phyloP scores from a whole-genome alignment of 2,888 invertebrate species.

The Lasioglossum marginatum region DNA sequence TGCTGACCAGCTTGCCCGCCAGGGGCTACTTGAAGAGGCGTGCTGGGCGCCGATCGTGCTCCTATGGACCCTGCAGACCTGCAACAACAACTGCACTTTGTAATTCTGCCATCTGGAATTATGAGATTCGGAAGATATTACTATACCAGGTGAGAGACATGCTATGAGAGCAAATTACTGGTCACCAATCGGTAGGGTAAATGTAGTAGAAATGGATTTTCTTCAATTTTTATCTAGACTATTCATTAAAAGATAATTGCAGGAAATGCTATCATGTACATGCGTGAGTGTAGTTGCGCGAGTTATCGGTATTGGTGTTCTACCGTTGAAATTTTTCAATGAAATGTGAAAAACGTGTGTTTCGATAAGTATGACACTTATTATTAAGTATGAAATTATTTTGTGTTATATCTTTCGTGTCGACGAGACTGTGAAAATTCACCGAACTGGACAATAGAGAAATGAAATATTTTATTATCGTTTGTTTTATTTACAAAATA shows the following conservation, averaged over 20 bases:
- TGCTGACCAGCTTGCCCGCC: constrained; percentile 76
- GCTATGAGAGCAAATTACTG: neutral
- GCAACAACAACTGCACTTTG: constrained; percentile 9
- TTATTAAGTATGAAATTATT: no score
- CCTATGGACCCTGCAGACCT: constrained; percentile 87
- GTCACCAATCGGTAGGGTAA: neutral
- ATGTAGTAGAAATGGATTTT: neutral
- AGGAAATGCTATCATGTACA: neutral
- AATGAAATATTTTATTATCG: neutral
- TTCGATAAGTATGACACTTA: neutral
- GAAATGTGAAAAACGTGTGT: no score
- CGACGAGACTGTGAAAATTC: neutral
- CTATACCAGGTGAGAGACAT: neutral
- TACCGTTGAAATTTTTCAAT: no score
- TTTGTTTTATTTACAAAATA: neutral
- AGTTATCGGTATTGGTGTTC: neutral
- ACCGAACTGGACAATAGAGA: neutral
- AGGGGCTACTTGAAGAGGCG: constrained; percentile 86
- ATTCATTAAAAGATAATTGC: neutral
- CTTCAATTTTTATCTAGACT: neutral
- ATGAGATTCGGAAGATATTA: neutral
- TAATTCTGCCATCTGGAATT: neutral
- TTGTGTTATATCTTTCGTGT: neutral
- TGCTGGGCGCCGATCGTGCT: constrained; percentile 89
- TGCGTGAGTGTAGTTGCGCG: neutral